Evolutionary conservation across 2,888 invertebrate species (phyloP).

Genomic region (Autographa gamma): DNA sequence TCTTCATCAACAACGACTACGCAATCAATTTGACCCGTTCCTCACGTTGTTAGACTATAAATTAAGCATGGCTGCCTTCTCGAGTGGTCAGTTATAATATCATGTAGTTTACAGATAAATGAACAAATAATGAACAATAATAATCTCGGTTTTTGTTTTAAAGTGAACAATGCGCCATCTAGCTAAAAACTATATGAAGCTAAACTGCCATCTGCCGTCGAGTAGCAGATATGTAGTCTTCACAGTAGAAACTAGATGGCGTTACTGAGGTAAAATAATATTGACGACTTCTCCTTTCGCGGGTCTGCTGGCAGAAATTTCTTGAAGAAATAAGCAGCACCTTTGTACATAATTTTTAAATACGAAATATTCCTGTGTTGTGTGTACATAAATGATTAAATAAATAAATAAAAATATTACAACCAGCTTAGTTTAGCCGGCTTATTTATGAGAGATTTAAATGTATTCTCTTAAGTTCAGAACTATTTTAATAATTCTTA

Average conservation of each 20-base stretch:
- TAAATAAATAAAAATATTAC: no score
- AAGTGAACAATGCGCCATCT: background rate
- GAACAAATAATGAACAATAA: slow-evolving; percentile 2
- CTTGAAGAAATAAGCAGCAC: no score
- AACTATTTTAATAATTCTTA: no score
- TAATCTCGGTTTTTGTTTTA: slow-evolving; percentile 1
- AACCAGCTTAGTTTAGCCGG: no score
- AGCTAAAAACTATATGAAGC: background rate
- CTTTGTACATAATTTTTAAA: no score
- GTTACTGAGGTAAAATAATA: no score
- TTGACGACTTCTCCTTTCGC: no score
- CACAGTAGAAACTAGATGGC: background rate
- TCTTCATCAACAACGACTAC: slow-evolving; percentile 76
- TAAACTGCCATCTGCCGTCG: slow-evolving; percentile 2
- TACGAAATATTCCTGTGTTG: no score
- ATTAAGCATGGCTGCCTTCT: slow-evolving; percentile 29
- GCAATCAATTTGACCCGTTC: slow-evolving; percentile 85
- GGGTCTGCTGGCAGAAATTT: no score
- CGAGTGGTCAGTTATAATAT: slow-evolving; percentile 5
- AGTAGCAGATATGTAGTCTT: background rate
- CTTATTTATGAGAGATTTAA: no score
- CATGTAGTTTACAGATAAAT: slow-evolving; percentile 15
- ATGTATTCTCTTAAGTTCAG: no score
- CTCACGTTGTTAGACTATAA: slow-evolving; percentile 68
- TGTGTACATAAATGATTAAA: no score